Evolutionary conservation across 2,113 vertebrate genomes (phyloP).

Genomic region (Lycaon pictus): DNA sequence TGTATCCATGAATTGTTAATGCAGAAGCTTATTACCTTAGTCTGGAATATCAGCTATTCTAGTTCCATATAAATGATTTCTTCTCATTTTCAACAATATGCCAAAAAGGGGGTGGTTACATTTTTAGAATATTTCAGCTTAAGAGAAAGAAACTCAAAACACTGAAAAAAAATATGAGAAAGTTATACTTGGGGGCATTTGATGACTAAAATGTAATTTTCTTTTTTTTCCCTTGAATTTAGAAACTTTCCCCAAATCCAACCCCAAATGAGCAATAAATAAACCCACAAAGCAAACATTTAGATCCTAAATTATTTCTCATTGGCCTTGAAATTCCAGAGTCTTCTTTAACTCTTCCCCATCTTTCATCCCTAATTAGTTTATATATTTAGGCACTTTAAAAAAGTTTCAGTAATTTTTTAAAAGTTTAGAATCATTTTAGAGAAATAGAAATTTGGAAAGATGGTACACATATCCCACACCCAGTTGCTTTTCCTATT

Average conservation of each 20-base stretch:
- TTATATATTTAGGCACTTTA: neutral
- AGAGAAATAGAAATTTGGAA: slow-evolving; percentile 1
- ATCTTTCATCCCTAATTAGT: neutral
- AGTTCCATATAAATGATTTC: slow-evolving; percentile 63
- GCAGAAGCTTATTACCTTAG: slow-evolving; percentile 50
- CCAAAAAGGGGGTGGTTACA: slow-evolving; percentile 49
- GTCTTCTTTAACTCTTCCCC: neutral
- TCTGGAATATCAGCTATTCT: slow-evolving; percentile 61
- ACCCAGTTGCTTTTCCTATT: neutral
- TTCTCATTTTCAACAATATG: slow-evolving; percentile 41
- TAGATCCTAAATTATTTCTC: slow-evolving; percentile 13
- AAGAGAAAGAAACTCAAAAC: slow-evolving; percentile 56
- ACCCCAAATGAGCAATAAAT: neutral
- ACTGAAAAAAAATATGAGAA: neutral
- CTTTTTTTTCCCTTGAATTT: slow-evolving; percentile 10
- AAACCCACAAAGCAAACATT: slow-evolving; percentile 41
- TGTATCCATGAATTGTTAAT: slow-evolving; percentile 67
- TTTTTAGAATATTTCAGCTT: slow-evolving; percentile 65
- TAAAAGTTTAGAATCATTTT: neutral
- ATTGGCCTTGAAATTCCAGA: neutral
- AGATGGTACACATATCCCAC: neutral
- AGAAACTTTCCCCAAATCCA: neutral
- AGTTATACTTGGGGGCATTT: neutral
- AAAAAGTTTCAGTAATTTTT: neutral
- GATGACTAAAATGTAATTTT: slow-evolving; percentile 37